Evolutionary conservation across 2,888 invertebrate species (phyloP).

Genomic region (Cantharis lateralis): DNA sequence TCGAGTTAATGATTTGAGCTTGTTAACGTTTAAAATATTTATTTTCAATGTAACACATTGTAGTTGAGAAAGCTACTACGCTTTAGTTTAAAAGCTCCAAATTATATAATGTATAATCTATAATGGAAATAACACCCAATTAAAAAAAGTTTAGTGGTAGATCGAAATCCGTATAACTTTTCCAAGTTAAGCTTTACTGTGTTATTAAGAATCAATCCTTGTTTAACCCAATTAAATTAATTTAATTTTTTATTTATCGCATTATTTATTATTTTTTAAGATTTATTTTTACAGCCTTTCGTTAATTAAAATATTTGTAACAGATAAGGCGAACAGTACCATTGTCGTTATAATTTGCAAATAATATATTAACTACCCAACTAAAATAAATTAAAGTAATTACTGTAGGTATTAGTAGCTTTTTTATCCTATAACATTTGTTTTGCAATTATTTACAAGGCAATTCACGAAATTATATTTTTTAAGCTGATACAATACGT

Average conservation of each 20-base stretch:
- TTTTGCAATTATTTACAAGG: not conserved
- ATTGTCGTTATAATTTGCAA: not conserved
- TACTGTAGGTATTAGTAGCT: not conserved
- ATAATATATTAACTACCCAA: not conserved
- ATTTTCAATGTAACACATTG: not conserved
- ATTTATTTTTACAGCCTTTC: not conserved
- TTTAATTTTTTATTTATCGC: not conserved
- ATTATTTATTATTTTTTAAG: not conserved
- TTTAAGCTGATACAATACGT: too few relatives aligned
- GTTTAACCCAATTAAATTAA: not conserved
- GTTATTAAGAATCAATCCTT: not conserved
- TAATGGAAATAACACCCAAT: not conserved
- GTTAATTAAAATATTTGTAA: not conserved
- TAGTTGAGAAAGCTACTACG: not conserved
- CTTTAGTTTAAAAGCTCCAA: not conserved
- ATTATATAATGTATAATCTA: not conserved
- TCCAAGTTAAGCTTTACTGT: not conserved
- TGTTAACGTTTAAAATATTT: not conserved
- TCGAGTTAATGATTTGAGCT: not conserved
- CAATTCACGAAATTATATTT: not conserved
- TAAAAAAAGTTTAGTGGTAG: not conserved
- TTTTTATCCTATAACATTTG: not conserved
- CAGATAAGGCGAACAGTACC: not conserved
- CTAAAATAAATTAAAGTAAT: not conserved
- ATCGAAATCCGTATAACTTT: not conserved